Base-by-base conservation (phyloP, 2,113 vertebrate genomes). In the Atherinomorus stipes region DNA sequence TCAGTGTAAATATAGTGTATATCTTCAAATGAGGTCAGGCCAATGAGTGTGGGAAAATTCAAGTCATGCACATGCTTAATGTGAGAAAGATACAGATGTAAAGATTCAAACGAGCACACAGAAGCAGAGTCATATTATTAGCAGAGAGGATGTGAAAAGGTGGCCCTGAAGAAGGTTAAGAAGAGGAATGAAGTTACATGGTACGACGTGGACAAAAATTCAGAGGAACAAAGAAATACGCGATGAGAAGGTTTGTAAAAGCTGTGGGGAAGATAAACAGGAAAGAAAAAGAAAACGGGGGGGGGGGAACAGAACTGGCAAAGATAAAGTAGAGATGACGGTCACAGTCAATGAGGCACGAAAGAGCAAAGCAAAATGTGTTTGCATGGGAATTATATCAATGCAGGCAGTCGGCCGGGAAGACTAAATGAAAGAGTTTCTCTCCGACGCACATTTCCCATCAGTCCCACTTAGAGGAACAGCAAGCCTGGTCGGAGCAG, bases 401-500 rank as follows among this genome's bases (percentile, higher is more conserved):
- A 31, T 2, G 25, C 67, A 45, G 9, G 9, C 52, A 44, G 76
- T 50, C 21, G 7, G 59, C 52, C 47, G 0, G 56, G 26, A 42
- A 40, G 11, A 52, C 61, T 70, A 64, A 85, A 84, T 83, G 64
- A 76, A 64, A 79, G 74, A 1, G 61, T 71, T 81, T 79, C 62
- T 70, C 47, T 80, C 49, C 11, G 44, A 28, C 34, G 10, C 76
- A 81, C 70, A 81, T 76, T 81, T 81, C 68, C 85, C 79, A 81
- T 84, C 86, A 87, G 81, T 28, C 71, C 69, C 67, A 80, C 74
- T 83, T 44, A 83, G 74, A 77, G 76, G 52, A 78, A 71, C 73
- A 85, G 69, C 78, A 31, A 64, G 72, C 77, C 42, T 54, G 44
- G 61, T 44, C 13, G 22, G 51, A 58, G 21, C 56, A 13, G 47